phyloP scores from a whole-genome alignment of 2,888 invertebrate species.

The Lingula anatina region DNA sequence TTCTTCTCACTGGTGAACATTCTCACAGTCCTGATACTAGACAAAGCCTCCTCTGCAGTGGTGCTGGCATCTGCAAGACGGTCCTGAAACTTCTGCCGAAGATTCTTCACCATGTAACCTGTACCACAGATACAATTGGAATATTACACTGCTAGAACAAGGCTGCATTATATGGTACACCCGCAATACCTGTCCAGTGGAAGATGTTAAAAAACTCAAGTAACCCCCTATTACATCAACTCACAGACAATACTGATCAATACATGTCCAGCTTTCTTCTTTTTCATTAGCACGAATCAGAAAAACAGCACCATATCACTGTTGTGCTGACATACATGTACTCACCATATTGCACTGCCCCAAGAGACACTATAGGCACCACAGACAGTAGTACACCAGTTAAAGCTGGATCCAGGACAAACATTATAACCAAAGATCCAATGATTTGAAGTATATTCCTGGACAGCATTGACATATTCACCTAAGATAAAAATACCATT shows the following conservation, averaged over 20 bases:
- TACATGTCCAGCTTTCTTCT: too few species aligned
- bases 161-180: too few species aligned
- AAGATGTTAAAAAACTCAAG: background rate
- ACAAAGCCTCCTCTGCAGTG: conserved; percentile 44
- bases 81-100: conserved; percentile 45
- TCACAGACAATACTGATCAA: too few species aligned
- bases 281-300: too few species aligned
- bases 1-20: conserved; percentile 43
- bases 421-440: conserved; percentile 46
- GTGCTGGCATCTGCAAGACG: conserved; percentile 44
- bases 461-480: conserved; percentile 46
- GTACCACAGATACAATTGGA: conserved; percentile 5
- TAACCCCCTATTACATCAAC: too few species aligned
- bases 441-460: conserved; percentile 40
- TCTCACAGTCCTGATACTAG: conserved; percentile 44
- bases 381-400: conserved; percentile 44
- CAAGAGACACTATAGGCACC: conserved; percentile 40
- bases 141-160: too few species aligned
- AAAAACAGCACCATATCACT: too few species aligned
- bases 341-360: conserved; percentile 49
- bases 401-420: conserved; percentile 40
- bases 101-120: conserved; percentile 41
- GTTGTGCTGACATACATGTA: too few species aligned
- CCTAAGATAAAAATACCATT: conserved; percentile 21
- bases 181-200: background rate